Percentiles rank a stretch among this genome's conserved stretches.
Evolutionary conservation across 1,140 invertebrate genomes (phyloP).

Genomic region (Episyrphus balteatus): DNA sequence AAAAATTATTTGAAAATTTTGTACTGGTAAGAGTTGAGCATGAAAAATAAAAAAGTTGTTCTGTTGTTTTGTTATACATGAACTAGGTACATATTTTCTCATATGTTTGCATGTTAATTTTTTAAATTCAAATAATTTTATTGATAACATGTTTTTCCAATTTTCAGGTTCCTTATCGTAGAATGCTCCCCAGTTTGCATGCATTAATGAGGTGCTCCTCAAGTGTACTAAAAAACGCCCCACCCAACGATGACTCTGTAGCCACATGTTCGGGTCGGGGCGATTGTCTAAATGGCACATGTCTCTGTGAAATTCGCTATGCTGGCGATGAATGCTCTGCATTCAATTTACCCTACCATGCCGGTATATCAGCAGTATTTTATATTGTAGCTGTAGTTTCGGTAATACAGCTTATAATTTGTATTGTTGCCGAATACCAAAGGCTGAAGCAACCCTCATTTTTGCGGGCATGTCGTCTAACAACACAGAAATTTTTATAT

Average conservation of each 20-base stretch:
- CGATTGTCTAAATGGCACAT: conserved; percentile 82
- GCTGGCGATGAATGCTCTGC: conserved; percentile 49
- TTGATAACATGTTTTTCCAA: not conserved
- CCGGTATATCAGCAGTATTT: conserved; percentile 67
- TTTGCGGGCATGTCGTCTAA: conserved; percentile 69
- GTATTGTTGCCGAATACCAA: conserved; percentile 69
- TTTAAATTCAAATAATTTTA: no score
- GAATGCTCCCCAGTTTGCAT: conserved; percentile 33
- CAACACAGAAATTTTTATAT: conserved; percentile 85
- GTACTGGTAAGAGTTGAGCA: no score
- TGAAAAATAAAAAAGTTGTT: no score
- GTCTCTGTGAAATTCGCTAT: conserved; percentile 74
- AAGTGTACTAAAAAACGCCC: conserved; percentile 25
- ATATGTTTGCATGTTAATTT: no score
- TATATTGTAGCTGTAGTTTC: conserved; percentile 75
- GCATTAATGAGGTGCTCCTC: conserved; percentile 37
- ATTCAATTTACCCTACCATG: conserved; percentile 51
- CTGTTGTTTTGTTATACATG: no score
- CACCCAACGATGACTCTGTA: conserved; percentile 16
- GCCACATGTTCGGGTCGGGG: conserved; percentile 56
- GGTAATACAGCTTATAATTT: conserved; percentile 75
- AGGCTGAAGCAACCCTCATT: conserved; percentile 71
- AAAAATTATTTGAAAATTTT: no score
- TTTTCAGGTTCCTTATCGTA: conserved; percentile 27
- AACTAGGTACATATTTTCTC: no score